Evolutionary conservation across 2,888 invertebrate genomes (phyloP).

Genomic region (Diaphora mendica): DNA sequence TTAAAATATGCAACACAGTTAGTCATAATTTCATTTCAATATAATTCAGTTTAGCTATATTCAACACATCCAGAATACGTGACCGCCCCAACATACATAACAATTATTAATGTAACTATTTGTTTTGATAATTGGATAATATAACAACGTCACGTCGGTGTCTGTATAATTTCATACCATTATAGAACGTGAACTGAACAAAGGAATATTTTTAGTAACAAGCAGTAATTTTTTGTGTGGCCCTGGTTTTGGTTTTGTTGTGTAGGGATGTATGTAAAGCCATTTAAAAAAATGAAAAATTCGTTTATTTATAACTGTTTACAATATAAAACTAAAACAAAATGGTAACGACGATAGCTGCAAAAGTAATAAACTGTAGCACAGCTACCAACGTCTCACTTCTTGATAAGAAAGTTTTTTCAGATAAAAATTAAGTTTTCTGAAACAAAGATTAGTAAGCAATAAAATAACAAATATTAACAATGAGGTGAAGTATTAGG

Average conservation of each 20-base stretch:
- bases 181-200: neutral
- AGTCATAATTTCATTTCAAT: neutral
- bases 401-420: too few relatives aligned
- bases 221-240: neutral
- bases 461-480: too few relatives aligned
- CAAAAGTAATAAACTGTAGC: too few relatives aligned
- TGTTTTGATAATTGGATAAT: slow-evolving; percentile 1
- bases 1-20: neutral
- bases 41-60: neutral
- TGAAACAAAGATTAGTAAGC: too few relatives aligned
- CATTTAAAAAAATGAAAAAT: too few relatives aligned
- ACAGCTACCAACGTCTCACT: too few relatives aligned
- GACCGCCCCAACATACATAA: neutral
- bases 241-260: neutral
- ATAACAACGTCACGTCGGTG: neutral
- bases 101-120: neutral
- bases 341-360: too few relatives aligned
- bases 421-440: too few relatives aligned
- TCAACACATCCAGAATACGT: neutral
- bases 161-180: neutral
- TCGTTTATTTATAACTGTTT: too few relatives aligned
- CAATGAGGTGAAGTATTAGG: too few relatives aligned
- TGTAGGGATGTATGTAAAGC: neutral
- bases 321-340: too few relatives aligned
- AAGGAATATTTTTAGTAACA: neutral